A percentile compares a stretch with the other conserved stretches of the same genome.
These are phyloP conservation scores for Lepidotrigona ventralis DNA, from an alignment of 1,140 invertebrate species.

Conservation along the genomic window DNA sequence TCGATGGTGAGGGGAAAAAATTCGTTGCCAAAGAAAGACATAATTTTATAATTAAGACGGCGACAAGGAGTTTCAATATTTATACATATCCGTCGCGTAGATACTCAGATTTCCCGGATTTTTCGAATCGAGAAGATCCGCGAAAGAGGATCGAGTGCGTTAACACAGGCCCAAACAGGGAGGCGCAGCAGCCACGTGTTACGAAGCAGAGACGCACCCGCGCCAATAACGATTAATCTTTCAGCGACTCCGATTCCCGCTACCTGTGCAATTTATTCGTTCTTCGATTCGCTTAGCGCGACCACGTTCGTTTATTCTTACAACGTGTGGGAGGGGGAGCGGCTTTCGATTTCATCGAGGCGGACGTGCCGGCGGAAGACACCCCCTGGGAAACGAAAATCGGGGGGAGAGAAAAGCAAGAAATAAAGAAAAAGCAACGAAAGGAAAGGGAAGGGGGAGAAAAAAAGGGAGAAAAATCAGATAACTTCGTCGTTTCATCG, in stretches of 20 bases:
- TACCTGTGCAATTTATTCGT: conserved; percentile 32
- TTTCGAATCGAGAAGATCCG: background rate
- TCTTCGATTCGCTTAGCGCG: conserved; percentile 11
- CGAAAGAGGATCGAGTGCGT: background rate
- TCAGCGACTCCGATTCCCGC: conserved; percentile 19
- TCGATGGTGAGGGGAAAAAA: background rate
- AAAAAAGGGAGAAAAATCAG: conserved; percentile 9
- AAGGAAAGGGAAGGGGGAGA: background rate
- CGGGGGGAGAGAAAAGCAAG: background rate
- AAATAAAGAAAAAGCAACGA: background rate
- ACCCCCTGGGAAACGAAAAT: background rate
- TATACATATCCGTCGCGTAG: no score
- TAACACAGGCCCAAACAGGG: background rate
- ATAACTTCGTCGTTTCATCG: conserved; percentile 49
- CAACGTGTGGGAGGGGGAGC: background rate
- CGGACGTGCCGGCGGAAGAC: background rate
- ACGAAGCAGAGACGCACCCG: conserved; percentile 21
- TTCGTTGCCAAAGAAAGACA: background rate
- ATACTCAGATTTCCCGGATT: background rate
- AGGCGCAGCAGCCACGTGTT: background rate
- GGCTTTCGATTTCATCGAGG: conserved; percentile 38
- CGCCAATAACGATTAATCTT: conserved; percentile 33
- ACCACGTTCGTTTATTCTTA: conserved; percentile 30
- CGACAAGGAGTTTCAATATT: no score
- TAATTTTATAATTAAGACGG: background rate